A percentile compares a stretch with the other conserved stretches of the same genome.
These are phyloP conservation scores for Garra rufa DNA, from an alignment of 2,113 vertebrate species.

Conservation along the genomic window DNA sequence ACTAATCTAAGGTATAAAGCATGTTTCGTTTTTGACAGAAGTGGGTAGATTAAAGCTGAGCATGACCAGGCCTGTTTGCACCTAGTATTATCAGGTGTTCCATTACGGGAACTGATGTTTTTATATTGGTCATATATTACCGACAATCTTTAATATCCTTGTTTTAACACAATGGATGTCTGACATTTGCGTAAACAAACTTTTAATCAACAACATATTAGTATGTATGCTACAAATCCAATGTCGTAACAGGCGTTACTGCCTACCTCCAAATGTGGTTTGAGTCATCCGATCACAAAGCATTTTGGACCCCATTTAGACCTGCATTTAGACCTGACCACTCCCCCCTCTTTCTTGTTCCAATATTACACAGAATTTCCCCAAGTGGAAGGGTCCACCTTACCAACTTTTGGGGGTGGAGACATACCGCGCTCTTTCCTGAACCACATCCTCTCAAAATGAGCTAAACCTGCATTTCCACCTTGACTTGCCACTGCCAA, in stretches of 20 bases:
- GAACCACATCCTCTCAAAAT: slow-evolving; percentile 43
- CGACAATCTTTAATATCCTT: neutral
- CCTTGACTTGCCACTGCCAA: slow-evolving; percentile 3
- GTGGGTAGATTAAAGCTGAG: neutral
- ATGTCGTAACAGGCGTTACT: neutral
- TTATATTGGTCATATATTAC: neutral
- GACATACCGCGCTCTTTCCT: slow-evolving; percentile 33
- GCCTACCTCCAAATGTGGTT: neutral
- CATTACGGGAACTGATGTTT: neutral
- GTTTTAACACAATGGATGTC: neutral
- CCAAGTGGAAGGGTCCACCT: slow-evolving; percentile 26
- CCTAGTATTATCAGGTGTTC: neutral
- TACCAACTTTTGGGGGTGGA: neutral
- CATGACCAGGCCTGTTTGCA: neutral
- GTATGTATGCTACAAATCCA: neutral
- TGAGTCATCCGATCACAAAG: neutral
- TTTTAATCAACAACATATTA: neutral
- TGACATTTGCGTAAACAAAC: neutral
- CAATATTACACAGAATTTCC: slow-evolving; percentile 17
- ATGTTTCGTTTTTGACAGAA: neutral
- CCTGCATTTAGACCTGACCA: neutral
- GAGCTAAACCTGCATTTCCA: slow-evolving; percentile 36
- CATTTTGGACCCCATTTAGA: neutral
- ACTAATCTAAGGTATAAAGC: neutral
- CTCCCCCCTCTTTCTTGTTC: slow-evolving; percentile 26